A percentile compares a stretch with the other conserved stretches of the same genome.
Evolutionary conservation across 2,797 vertebrate species (phyloP).

Genomic region (Sebastolobus altivelis): DNA sequence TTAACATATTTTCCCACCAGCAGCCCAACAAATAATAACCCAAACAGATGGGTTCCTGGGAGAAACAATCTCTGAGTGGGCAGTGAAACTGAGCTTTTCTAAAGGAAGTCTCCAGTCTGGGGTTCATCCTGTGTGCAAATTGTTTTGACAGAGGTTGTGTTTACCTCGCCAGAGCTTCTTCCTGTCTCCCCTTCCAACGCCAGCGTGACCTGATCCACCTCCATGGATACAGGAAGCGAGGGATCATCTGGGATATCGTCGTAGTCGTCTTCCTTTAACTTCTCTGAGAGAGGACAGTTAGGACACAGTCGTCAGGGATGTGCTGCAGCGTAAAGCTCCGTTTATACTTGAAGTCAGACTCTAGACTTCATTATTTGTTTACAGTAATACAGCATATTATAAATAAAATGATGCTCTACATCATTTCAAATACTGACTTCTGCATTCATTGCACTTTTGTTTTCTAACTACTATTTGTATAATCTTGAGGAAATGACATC

Average conservation of each 20-base stretch:
- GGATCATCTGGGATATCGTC: slow-evolving; percentile 84
- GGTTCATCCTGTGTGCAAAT: slow-evolving; percentile 80
- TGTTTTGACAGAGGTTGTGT: slow-evolving; percentile 71
- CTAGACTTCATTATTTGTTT: not conserved
- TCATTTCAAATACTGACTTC: not conserved
- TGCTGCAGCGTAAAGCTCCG: not conserved
- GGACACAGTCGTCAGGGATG: not conserved
- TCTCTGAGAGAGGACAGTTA: slow-evolving; percentile 68
- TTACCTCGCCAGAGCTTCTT: slow-evolving; percentile 84
- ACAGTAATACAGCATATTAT: not conserved
- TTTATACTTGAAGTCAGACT: not conserved
- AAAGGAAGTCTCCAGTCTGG: slow-evolving; percentile 79
- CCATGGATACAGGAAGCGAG: slow-evolving; percentile 80
- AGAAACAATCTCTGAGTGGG: slow-evolving; percentile 40
- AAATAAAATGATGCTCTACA: not conserved
- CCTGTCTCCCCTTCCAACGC: slow-evolving; percentile 77
- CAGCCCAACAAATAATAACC: slow-evolving; percentile 30
- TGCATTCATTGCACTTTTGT: not conserved
- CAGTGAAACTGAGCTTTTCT: slow-evolving; percentile 34
- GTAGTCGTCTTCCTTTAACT: slow-evolving; percentile 86
- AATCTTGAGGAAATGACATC: not conserved
- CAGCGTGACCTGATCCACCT: slow-evolving; percentile 79
- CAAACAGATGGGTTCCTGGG: slow-evolving; percentile 28
- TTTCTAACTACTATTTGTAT: not conserved
- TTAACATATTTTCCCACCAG: slow-evolving; percentile 4